Evolutionary conservation across 2,113 vertebrate species (phyloP).

Genomic region (Piaya cayana): DNA sequence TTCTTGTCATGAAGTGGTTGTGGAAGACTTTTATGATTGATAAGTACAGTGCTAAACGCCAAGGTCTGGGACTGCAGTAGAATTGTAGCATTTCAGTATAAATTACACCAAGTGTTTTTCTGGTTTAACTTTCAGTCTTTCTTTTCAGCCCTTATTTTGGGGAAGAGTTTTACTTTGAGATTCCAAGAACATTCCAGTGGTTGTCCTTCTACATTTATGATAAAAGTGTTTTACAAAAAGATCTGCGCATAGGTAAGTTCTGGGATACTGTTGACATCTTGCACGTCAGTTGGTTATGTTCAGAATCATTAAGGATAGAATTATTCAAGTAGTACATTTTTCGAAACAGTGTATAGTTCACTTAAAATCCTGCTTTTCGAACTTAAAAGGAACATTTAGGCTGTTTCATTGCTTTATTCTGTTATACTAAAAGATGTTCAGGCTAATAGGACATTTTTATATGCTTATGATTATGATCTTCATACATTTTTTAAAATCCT

Average conservation of each 20-base stretch:
- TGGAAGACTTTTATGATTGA: not conserved
- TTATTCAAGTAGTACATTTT: not conserved
- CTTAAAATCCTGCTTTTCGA: no score
- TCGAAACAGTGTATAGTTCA: not conserved
- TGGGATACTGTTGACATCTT: not conserved
- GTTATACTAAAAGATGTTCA: not conserved
- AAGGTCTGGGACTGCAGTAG: not conserved
- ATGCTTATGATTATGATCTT: not conserved
- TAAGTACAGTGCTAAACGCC: not conserved
- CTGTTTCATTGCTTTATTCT: not conserved
- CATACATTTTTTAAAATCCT: not conserved
- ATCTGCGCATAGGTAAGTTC: conserved; percentile 90
- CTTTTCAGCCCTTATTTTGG: conserved; percentile 91
- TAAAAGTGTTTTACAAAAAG: conserved; percentile 94
- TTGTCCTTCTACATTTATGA: conserved; percentile 98
- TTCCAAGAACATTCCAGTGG: conserved; percentile 95
- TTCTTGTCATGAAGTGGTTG: not conserved
- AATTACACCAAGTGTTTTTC: not conserved
- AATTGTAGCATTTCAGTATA: not conserved
- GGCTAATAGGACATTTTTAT: not conserved
- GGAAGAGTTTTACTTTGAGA: conserved; percentile 99
- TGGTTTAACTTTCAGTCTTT: not conserved
- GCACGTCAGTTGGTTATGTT: not conserved
- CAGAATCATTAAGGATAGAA: not conserved
- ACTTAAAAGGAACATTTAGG: no score